These are phyloP conservation scores for Ormyrus nitidulus DNA, from an alignment of 2,888 invertebrate species.

Conservation along the genomic window DNA sequence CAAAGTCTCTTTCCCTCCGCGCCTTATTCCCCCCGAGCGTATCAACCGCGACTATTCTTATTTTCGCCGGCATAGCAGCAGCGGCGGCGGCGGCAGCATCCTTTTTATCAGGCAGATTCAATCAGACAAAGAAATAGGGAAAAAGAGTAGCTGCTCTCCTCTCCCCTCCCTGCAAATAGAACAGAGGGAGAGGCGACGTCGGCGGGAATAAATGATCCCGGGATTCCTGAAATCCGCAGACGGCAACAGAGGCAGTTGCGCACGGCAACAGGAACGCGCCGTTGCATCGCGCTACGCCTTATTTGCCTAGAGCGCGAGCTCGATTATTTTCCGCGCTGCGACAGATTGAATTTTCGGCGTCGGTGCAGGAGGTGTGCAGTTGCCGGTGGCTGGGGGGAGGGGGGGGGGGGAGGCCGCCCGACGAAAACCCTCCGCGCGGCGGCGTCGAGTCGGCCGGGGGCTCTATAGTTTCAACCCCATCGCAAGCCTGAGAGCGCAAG, in stretches of 20 bases:
- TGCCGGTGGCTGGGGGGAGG: neutral
- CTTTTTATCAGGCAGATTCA: conserved; percentile 58
- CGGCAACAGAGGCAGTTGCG: conserved; percentile 31
- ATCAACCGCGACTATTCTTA: conserved; percentile 38
- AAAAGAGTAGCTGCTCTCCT: conserved; percentile 14
- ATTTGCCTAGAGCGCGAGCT: conserved; percentile 50
- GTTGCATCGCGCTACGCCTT: conserved; percentile 38
- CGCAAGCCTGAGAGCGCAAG: neutral
- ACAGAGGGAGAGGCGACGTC: conserved; percentile 10
- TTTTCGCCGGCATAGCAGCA: conserved; percentile 30
- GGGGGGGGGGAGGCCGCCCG: neutral
- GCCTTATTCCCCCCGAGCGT: conserved; percentile 27
- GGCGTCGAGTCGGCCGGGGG: conserved; percentile 7
- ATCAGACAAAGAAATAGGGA: conserved; percentile 57
- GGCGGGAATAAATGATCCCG: conserved; percentile 44
- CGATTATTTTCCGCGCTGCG: conserved; percentile 40
- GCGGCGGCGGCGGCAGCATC: conserved; percentile 22
- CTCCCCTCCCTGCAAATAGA: conserved; percentile 31
- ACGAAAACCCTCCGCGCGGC: conserved; percentile 33
- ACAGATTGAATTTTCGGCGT: conserved; percentile 53
- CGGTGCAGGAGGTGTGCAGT: too few species aligned
- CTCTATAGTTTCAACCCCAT: neutral
- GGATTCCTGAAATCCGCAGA: conserved; percentile 39
- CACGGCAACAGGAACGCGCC: conserved; percentile 33
- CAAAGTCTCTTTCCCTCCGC: conserved; percentile 2